Conservation (phyloP, 2,888 invertebrate species). For the Luffia ferchaultella region DNA sequence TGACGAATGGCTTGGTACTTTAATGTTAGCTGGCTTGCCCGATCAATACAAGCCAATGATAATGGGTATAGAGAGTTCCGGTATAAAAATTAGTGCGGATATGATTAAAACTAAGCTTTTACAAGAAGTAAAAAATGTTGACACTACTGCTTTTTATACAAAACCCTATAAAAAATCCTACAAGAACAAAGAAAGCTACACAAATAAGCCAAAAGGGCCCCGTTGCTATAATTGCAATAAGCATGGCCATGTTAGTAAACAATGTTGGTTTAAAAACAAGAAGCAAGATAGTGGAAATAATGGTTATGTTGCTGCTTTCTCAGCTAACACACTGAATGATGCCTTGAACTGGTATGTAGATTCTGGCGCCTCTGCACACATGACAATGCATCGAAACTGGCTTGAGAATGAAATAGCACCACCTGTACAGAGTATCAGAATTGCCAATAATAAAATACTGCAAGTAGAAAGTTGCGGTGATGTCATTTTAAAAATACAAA, state of each 20-base stretch:
- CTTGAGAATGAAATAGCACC: no score
- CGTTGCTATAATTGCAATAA: background rate
- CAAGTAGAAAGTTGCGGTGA: no score
- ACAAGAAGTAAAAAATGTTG: background rate
- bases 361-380: no score
- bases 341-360: no score
- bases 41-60: constrained; percentile 23
- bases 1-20: constrained; percentile 20
- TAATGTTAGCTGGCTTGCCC: constrained; percentile 23
- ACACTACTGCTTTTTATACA: no score
- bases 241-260: background rate
- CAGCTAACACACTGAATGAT: no score
- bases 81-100: no score
- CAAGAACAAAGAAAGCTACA: background rate
- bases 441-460: no score
- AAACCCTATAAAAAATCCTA: background rate
- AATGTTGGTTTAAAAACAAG: background rate
- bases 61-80: background rate
- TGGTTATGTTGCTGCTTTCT: background rate
- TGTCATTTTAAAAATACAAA: no score
- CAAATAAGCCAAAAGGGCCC: background rate
- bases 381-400: no score
- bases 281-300: background rate
- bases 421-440: no score
- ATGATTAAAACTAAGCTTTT: background rate